These are phyloP conservation scores for Drymodes brunneopygia DNA, from an alignment of 2,113 vertebrate species.

Conservation along the genomic window DNA sequence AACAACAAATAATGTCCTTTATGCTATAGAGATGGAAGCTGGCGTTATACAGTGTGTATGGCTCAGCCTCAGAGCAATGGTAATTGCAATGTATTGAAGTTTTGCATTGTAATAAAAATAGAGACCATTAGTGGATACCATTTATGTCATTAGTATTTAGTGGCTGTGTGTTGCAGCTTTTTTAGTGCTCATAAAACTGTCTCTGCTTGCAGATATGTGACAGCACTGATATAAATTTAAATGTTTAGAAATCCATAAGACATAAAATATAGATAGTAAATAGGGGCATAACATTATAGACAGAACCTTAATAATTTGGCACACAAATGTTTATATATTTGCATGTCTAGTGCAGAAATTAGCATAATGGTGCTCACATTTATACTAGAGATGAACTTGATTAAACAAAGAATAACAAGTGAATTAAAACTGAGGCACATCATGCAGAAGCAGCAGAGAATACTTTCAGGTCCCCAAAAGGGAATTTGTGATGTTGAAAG, in stretches of 20 bases:
- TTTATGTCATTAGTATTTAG: slow-evolving; percentile 89
- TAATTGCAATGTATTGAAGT: slow-evolving; percentile 85
- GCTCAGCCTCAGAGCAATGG: slow-evolving; percentile 65
- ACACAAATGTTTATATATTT: slow-evolving; percentile 74
- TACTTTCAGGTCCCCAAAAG: neutral
- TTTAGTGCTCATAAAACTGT: slow-evolving; percentile 95
- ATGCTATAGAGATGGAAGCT: neutral
- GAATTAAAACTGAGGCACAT: slow-evolving; percentile 29
- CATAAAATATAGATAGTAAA: slow-evolving; percentile 88
- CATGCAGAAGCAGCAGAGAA: neutral
- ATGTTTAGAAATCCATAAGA: slow-evolving; percentile 86
- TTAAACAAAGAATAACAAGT: slow-evolving; percentile 62
- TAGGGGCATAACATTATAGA: slow-evolving; percentile 69
- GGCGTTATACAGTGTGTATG: slow-evolving; percentile 25
- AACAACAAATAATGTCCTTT: slow-evolving; percentile 16
- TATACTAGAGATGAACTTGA: slow-evolving; percentile 56
- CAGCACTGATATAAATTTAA: slow-evolving; percentile 80
- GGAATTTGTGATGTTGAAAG: neutral
- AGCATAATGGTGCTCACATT: slow-evolving; percentile 67
- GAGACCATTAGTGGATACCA: slow-evolving; percentile 84
- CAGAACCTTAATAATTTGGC: slow-evolving; percentile 70
- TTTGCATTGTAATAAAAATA: slow-evolving; percentile 84
- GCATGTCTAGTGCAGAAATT: slow-evolving; percentile 69
- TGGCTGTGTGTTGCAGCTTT: slow-evolving; percentile 81
- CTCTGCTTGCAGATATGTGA: slow-evolving; percentile 86